Conservation (phyloP, 92 coral and sea anemone genomes). For the Pocillopora grandis region DNA sequence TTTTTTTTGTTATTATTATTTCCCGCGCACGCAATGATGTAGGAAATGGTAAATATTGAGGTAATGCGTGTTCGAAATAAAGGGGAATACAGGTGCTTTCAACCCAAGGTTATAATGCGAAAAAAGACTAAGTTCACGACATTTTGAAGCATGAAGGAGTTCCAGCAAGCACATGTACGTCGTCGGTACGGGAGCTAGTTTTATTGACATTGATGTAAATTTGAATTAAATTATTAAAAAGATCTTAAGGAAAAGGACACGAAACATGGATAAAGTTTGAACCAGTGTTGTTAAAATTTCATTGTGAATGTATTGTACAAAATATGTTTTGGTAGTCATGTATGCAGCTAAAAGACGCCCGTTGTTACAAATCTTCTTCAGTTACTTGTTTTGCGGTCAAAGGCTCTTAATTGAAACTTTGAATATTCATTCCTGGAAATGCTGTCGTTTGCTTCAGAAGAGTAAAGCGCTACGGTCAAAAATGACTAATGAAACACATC, state of each 20-base stretch:
- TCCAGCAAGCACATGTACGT: background rate
- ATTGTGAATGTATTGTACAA: background rate
- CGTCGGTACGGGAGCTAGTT: conserved; percentile 2
- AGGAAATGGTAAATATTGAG: background rate
- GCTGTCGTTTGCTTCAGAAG: too few species aligned
- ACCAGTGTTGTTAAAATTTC: background rate
- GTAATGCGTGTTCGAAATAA: background rate
- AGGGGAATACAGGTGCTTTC: background rate
- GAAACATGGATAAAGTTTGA: background rate
- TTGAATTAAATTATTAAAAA: background rate
- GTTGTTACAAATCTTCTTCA: too few species aligned
- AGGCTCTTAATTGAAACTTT: too few species aligned
- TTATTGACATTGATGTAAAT: background rate
- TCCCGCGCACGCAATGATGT: conserved; percentile 1
- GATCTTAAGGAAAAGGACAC: background rate
- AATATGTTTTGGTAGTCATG: background rate
- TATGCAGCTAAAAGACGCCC: too few species aligned
- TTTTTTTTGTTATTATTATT: background rate
- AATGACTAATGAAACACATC: too few species aligned
- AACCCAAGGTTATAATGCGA: too few species aligned
- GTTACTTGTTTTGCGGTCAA: too few species aligned
- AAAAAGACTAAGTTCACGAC: background rate
- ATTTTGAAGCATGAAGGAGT: background rate
- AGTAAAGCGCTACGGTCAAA: too few species aligned
- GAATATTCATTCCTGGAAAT: too few species aligned